Conservation (phyloP, 1,140 invertebrate species). For the Cyrtorhinus lividipennis region DNA sequence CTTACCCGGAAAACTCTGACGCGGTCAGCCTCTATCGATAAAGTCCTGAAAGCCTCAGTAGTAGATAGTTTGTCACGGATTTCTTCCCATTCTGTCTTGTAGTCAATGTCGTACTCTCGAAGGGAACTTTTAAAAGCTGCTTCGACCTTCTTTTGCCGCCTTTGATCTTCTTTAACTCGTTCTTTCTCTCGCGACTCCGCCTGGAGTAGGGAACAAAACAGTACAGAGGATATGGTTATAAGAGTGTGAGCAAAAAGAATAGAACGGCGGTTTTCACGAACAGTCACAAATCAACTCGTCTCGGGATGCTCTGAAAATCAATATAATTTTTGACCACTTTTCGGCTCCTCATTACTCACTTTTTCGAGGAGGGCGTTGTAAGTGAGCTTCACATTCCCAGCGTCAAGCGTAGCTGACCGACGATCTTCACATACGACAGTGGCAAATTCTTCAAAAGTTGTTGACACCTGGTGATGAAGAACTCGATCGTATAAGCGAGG, state of each 20-base stretch:
- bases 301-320: too few relatives aligned
- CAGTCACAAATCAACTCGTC: too few relatives aligned
- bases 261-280: too few relatives aligned
- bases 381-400: constrained; percentile 92
- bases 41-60: constrained; percentile 57
- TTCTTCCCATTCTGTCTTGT: constrained; percentile 63
- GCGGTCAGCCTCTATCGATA: constrained; percentile 71
- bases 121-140: constrained; percentile 67
- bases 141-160: constrained; percentile 76
- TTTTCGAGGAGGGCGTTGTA: constrained; percentile 88
- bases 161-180: constrained; percentile 78
- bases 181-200: constrained; percentile 86
- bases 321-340: too few relatives aligned
- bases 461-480: too few relatives aligned
- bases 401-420: constrained; percentile 78
- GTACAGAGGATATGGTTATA: too few relatives aligned
- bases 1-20: constrained; percentile 65
- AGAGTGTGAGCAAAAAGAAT: too few relatives aligned
- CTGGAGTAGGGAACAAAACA: too few relatives aligned
- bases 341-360: too few relatives aligned
- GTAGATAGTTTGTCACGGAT: constrained; percentile 54
- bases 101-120: constrained; percentile 59
- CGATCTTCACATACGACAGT: constrained; percentile 91
- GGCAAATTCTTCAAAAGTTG: constrained; percentile 91
- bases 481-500: too few relatives aligned